Evolutionary conservation across 2,113 vertebrate species (phyloP).

Genomic region (Willisornis vidua): DNA sequence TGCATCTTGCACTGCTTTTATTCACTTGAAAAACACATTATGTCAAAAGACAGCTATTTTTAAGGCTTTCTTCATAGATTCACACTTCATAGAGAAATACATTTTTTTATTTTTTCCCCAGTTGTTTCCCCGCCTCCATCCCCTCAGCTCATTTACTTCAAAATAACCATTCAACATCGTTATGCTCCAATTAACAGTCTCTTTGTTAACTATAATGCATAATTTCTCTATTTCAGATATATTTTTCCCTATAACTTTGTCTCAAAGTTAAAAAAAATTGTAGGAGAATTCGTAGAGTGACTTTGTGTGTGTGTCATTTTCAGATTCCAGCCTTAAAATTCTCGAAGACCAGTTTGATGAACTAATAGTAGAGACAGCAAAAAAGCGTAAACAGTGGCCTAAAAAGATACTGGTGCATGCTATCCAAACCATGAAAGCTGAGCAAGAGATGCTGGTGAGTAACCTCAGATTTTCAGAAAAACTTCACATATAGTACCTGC

Average conservation of each 20-base stretch:
- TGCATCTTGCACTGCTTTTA: not conserved
- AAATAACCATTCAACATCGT: not conserved
- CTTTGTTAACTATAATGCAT: not conserved
- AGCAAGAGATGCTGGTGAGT: conserved; percentile 88
- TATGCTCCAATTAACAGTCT: not conserved
- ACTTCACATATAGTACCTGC: not conserved
- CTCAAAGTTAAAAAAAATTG: not conserved
- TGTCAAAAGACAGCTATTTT: not conserved
- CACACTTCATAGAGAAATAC: not conserved
- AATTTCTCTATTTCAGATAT: not conserved
- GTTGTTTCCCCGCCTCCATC: not conserved
- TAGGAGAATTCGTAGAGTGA: not conserved
- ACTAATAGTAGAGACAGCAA: conserved; percentile 81
- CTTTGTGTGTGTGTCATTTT: conserved; percentile 14
- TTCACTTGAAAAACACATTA: not conserved
- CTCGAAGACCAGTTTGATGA: conserved; percentile 89
- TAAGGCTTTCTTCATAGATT: not conserved
- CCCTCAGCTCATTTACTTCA: not conserved
- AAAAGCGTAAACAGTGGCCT: conserved; percentile 83
- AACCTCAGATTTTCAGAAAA: not conserved
- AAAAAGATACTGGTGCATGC: conserved; percentile 82
- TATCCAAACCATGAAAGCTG: conserved; percentile 81
- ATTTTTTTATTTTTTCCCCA: rapidly evolving
- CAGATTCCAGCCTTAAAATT: conserved; percentile 72
- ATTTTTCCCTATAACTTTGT: not conserved